phyloP scores from a whole-genome alignment of 2,888 invertebrate species.

The Lasioglossum zephyrum region DNA sequence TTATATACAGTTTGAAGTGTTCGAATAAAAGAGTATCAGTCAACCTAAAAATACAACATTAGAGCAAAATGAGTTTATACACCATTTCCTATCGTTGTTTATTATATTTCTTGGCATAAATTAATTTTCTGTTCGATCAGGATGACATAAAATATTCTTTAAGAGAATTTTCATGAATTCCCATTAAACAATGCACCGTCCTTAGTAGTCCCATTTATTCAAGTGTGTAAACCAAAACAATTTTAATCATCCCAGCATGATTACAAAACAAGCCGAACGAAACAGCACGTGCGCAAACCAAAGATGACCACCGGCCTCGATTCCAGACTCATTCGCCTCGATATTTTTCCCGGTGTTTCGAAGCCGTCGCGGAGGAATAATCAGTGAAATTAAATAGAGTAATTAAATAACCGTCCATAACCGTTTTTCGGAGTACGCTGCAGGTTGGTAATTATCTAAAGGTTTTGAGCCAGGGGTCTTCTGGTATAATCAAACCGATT shows the following conservation, averaged over 20 bases:
- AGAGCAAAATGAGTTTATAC: too few species aligned
- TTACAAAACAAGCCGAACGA: background rate
- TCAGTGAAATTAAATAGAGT: constrained; percentile 59
- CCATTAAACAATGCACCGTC: too few species aligned
- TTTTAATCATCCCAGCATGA: background rate
- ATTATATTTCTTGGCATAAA: too few species aligned
- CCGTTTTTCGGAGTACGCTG: constrained; percentile 32
- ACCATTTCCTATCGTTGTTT: too few species aligned
- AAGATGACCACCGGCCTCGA: constrained; percentile 1
- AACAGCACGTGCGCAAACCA: background rate
- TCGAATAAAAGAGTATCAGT: background rate
- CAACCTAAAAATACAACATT: too few species aligned
- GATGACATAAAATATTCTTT: too few species aligned
- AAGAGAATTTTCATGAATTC: too few species aligned
- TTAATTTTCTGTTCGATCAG: too few species aligned
- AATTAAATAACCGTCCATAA: constrained; percentile 61
- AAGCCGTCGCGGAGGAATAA: constrained; percentile 29
- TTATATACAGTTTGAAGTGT: background rate
- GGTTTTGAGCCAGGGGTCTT: constrained; percentile 72
- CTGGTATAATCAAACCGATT: constrained; percentile 76
- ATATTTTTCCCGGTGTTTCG: background rate
- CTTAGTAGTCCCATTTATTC: background rate
- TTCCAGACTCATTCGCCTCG: background rate
- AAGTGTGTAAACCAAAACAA: background rate
- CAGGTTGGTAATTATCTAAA: constrained; percentile 73